A percentile compares a stretch with the other conserved stretches of the same genome.
Conservation (phyloP, 2,797 vertebrate species). For the Helarctos malayanus region DNA sequence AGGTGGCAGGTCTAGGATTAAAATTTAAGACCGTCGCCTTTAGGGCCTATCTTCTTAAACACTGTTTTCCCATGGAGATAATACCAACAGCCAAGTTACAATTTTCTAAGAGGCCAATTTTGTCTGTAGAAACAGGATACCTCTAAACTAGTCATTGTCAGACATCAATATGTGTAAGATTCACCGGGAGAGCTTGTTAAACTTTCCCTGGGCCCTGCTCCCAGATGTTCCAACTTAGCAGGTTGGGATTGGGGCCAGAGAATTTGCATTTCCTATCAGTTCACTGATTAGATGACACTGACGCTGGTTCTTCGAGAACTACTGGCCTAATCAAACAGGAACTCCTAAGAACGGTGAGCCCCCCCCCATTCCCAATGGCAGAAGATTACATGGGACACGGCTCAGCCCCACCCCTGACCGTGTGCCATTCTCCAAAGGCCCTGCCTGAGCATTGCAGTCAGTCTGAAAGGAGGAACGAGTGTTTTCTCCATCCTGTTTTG, state of each 20-base stretch:
- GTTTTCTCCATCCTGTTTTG: background rate
- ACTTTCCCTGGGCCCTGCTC: background rate
- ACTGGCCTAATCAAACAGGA: background rate
- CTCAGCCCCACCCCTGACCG: background rate
- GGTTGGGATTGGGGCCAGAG: background rate
- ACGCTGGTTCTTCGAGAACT: background rate
- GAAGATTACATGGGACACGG: background rate
- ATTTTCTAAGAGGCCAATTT: constrained; percentile 1
- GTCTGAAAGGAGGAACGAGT: background rate
- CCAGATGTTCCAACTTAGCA: background rate
- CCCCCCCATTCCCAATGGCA: background rate
- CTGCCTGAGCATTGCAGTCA: background rate
- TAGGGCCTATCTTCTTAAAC: background rate
- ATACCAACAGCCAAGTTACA: background rate
- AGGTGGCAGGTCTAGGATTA: background rate
- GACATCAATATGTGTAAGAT: background rate
- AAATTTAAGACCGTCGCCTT: background rate
- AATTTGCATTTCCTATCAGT: background rate
- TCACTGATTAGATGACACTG: background rate
- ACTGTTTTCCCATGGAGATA: background rate
- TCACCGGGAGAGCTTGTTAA: background rate
- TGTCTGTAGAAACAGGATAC: background rate
- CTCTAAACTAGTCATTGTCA: constrained; percentile 3
- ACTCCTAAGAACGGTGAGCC: background rate
- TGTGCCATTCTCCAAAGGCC: background rate